These are phyloP conservation scores for Drosophila quadrilineata DNA, from an alignment of 1,140 invertebrate species.

Conservation along the genomic window DNA sequence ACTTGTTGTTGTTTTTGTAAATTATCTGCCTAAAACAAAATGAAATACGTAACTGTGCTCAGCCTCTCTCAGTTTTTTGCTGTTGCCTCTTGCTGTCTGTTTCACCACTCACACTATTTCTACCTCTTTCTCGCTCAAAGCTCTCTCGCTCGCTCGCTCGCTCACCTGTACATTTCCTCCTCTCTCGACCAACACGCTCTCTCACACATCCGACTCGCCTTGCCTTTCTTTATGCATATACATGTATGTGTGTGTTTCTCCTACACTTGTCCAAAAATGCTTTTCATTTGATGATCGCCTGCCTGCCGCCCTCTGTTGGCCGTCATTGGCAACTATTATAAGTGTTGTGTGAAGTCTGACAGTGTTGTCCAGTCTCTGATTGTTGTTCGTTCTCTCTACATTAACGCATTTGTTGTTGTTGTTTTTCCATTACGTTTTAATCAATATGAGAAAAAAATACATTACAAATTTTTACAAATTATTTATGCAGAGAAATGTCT, in stretches of 20 bases:
- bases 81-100: not conserved
- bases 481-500: slow-evolving; percentile 40
- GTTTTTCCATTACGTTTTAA: slow-evolving; percentile 47
- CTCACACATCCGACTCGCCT: not conserved
- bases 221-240: not conserved
- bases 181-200: not conserved
- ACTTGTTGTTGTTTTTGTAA: slow-evolving; percentile 78
- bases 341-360: slow-evolving; percentile 53
- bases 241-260: not conserved
- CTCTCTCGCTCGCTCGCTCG: not conserved
- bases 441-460: slow-evolving; percentile 24
- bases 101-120: slow-evolving; percentile 1
- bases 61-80: not conserved
- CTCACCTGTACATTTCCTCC: slow-evolving; percentile 8
- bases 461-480: not conserved
- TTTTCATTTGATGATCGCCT: slow-evolving; percentile 8
- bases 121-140: not conserved
- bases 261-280: not conserved
- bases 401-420: slow-evolving; percentile 71
- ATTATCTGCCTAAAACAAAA: slow-evolving; percentile 71
- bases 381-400: slow-evolving; percentile 66
- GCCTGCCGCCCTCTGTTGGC: slow-evolving; percentile 9
- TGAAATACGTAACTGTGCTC: not conserved
- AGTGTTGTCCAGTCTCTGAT: slow-evolving; percentile 68
- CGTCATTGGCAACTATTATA: slow-evolving; percentile 6